phyloP scores from a whole-genome alignment of 1,140 invertebrate genomes.

The Cherax quadricarinatus region DNA sequence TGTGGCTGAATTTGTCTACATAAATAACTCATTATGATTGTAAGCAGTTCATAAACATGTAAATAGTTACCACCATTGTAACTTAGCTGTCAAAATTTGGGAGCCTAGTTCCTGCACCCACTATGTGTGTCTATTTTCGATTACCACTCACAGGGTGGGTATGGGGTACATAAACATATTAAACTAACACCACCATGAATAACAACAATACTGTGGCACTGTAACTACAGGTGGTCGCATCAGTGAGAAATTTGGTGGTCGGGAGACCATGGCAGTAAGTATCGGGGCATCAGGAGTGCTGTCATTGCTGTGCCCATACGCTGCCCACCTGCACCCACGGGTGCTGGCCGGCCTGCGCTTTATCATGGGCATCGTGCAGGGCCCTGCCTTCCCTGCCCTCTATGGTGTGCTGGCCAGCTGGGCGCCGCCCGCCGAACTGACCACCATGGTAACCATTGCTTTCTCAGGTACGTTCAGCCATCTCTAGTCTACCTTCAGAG shows the following conservation, averaged over 20 bases:
- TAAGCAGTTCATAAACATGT: too few species aligned
- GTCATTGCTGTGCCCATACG: slow-evolving; percentile 25
- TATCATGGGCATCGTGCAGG: slow-evolving; percentile 48
- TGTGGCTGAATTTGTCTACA: too few species aligned
- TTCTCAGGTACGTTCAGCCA: slow-evolving; percentile 45
- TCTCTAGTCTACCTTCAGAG: background rate
- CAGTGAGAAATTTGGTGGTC: slow-evolving; percentile 45
- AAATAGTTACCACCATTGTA: too few species aligned
- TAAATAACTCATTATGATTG: too few species aligned
- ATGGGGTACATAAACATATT: too few species aligned
- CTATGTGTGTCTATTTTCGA: too few species aligned
- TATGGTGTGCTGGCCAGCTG: slow-evolving; percentile 45
- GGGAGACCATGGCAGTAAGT: slow-evolving; percentile 42
- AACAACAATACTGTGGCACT: too few species aligned
- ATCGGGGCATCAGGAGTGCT: slow-evolving; percentile 26
- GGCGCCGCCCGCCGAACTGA: slow-evolving; percentile 41
- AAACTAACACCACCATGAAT: too few species aligned
- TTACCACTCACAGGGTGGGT: too few species aligned
- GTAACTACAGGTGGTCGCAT: slow-evolving; percentile 46
- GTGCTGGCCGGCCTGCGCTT: slow-evolving; percentile 40
- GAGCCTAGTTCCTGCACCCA: too few species aligned
- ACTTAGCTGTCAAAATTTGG: too few species aligned
- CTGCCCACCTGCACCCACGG: slow-evolving; percentile 38
- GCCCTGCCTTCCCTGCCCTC: slow-evolving; percentile 49
- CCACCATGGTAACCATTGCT: slow-evolving; percentile 56